These are phyloP conservation scores for Henricia sp. DNA, from an alignment of 53 echinoderm and acorn worm genomes.

Conservation along the genomic window DNA sequence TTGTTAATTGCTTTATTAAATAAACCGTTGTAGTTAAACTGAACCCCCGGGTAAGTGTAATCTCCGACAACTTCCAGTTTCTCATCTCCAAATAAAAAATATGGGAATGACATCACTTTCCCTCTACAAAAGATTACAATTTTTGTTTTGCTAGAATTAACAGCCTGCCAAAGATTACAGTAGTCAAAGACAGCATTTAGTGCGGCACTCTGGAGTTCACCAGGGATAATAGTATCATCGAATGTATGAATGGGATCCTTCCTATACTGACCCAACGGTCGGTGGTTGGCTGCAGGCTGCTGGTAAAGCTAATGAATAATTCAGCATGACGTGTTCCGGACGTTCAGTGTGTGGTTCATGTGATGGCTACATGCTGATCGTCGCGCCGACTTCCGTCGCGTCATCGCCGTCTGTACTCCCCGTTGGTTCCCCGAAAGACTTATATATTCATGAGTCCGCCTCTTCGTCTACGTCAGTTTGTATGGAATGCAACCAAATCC, in stretches of 20 bases:
- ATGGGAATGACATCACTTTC: no score
- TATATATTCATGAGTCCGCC: slow-evolving; percentile 37
- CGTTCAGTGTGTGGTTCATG: background rate
- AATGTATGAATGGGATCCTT: slow-evolving; percentile 24
- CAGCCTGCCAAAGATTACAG: no score
- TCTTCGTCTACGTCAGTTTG: slow-evolving; percentile 25
- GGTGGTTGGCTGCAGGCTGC: slow-evolving; percentile 29
- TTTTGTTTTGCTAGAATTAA: no score
- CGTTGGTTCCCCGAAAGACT: slow-evolving; percentile 54
- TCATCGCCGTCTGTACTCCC: slow-evolving; percentile 22
- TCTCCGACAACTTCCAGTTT: no score
- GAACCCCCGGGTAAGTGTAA: no score
- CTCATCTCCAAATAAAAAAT: no score
- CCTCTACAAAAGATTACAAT: no score
- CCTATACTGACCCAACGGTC: slow-evolving; percentile 12
- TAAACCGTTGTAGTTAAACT: no score
- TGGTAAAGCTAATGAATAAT: slow-evolving; percentile 7
- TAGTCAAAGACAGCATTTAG: no score
- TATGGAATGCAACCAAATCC: slow-evolving; percentile 43
- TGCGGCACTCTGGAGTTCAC: no score
- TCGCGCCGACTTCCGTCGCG: slow-evolving; percentile 35
- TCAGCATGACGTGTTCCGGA: background rate
- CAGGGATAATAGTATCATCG: no score
- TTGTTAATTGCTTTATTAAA: no score
- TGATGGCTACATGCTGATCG: slow-evolving; percentile 4